A percentile compares a stretch with the other conserved stretches of the same genome.
These are phyloP conservation scores for Arrhopalites spinosus DNA, from an alignment of 2,888 invertebrate genomes.

Conservation along the genomic window DNA sequence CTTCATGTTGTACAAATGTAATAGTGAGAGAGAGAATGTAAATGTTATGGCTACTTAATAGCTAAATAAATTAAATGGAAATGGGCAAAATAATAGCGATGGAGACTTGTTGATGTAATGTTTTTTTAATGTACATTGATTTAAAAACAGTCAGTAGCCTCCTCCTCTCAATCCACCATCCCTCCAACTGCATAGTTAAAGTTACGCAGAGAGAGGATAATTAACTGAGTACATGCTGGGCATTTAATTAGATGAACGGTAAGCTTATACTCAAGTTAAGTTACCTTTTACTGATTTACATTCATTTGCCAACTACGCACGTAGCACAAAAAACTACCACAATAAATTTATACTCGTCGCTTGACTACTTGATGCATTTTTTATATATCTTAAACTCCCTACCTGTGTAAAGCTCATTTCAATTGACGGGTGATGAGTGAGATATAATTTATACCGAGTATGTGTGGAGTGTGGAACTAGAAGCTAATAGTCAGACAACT, in stretches of 20 bases:
- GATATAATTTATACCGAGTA: too few species aligned
- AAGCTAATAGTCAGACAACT: slow-evolving; percentile 8
- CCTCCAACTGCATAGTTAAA: neutral
- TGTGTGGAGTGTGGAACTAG: neutral
- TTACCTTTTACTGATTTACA: neutral
- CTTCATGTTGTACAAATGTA: too few species aligned
- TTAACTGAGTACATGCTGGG: slow-evolving; percentile 22
- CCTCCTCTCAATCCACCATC: neutral
- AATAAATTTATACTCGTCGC: neutral
- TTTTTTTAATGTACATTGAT: too few species aligned
- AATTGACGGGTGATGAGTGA: too few species aligned
- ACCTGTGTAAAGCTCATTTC: too few species aligned
- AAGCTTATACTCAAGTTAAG: neutral
- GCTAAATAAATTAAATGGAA: neutral
- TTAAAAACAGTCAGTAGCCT: neutral
- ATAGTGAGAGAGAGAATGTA: too few species aligned
- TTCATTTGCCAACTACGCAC: neutral
- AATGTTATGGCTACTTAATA: neutral
- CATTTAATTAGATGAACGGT: slow-evolving; percentile 22
- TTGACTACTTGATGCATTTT: neutral
- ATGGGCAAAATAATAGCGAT: neutral
- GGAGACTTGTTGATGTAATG: too few species aligned
- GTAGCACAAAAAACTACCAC: neutral
- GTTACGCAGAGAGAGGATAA: slow-evolving; percentile 8
- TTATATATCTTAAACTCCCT: too few species aligned